Evolutionary conservation across 2,888 invertebrate species (phyloP), one percentile per base, ranked within the genome.

Genomic region (Thyatira batis): DNA sequence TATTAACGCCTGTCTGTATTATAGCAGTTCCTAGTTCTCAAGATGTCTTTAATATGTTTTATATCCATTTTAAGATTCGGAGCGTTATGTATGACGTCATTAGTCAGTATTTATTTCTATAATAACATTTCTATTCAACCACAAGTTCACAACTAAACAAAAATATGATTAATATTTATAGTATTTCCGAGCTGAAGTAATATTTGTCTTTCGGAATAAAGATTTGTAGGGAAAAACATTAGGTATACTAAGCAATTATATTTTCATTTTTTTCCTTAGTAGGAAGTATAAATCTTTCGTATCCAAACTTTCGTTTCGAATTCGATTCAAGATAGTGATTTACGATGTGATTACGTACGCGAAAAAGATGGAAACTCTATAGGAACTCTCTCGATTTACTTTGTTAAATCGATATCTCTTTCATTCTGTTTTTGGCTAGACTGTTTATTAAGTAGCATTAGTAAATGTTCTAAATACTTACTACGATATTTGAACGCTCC

Each of bases 251-350:
- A 3, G 3, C n/a, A 30, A 30, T 30, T 13, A 3, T 3, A 13
- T 33, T 33, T 13, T 11, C 13, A 57, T 61, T 60, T 63, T 60
- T 63, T 65, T 60, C 55, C 54, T 57, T 55, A 50, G 49, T 58
- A 51, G 51, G 52, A 30, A 60, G 53, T 51, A 67, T 71, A 65
- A 70, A 67, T 69, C 64, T 56, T 52, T 50, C 44, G 63, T 59
- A 53, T 63, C 61, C 46, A 60, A 67, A 67, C 52, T 67, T 63
- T 67, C 61, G 52, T 63, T 61, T 62, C 55, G 45, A 58, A 57
- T 49, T 63, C 51, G 60, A 60, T 61, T 59, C 46, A 52, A 50
- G 33, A 50, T 50, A 61, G 11, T 11, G 61, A 68, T 73, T 62
- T 69, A 61, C 52, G 57, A 48, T 44, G 51, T 21, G 50, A 58